Evolutionary conservation across 1,140 invertebrate genomes (phyloP), one percentile per base, ranked within the genome.

Genomic region (Trichonephila clavipes): DNA sequence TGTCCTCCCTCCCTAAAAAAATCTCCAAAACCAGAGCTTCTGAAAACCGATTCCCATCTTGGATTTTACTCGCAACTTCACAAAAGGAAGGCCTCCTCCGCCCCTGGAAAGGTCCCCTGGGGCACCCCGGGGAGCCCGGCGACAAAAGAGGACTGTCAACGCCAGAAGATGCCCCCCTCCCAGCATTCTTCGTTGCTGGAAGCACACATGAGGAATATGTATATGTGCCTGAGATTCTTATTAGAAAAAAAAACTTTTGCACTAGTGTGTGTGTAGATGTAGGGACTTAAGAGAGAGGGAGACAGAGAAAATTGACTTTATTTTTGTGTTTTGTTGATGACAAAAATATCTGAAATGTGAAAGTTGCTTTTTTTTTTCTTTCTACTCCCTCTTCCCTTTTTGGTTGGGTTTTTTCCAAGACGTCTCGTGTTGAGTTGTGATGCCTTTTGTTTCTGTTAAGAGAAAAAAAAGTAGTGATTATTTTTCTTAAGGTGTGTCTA

Each of bases 1-100:
- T 34, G 34, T 34, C 34, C 24, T 62, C 24, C 59, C 24, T 24
- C 0, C 58, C n/a, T 14, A 51, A 62, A 28, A 24, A 61, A 28
- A 59, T 12, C 5, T 10, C 24, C 18, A 18, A 59, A 16, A 51
- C 44, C 44, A 51, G 44, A 51, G 44, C 44, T 51, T 8, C 59
- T 87, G 59, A 59, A 87, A 87, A 87, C 59, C 44, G 85, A 87
- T 87, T 87, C 58, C 28, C 85, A 64, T 87, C 85, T 87, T 87
- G 59, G 85, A 59, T 24, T 62, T 87, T 87, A 87, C 85, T 87
- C 58, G 59, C 85, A 62, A 62, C 59, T 87, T 87, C 85, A 87
- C 85, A 87, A 87, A 87, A 87, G 85, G 85, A 87, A 62, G 62
- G 59, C 28, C 28, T 7, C 10, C n/a, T 12, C 85, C 59, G 59